Evolutionary conservation across 2,113 vertebrate genomes (phyloP).

Genomic region (Centropus unirufus): DNA sequence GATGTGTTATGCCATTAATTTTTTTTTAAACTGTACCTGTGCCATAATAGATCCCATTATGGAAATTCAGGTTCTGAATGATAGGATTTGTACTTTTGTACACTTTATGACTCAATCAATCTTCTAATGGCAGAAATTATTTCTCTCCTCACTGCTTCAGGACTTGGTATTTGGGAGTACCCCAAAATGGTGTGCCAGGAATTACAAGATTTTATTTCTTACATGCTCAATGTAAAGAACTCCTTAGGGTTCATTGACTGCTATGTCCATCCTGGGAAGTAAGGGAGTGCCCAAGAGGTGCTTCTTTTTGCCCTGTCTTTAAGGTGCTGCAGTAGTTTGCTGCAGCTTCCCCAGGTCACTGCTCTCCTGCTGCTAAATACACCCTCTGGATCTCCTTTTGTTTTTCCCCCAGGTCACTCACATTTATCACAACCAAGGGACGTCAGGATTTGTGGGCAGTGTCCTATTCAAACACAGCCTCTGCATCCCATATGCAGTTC

Average conservation of each 20-base stretch:
- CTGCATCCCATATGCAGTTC: background rate
- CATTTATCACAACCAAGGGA: background rate
- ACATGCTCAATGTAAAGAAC: background rate
- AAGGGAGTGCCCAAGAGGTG: background rate
- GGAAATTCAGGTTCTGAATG: background rate
- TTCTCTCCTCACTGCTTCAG: background rate
- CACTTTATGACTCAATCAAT: background rate
- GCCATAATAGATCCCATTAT: background rate
- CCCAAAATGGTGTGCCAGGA: background rate
- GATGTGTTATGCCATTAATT: background rate
- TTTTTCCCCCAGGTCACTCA: background rate
- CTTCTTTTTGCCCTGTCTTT: background rate
- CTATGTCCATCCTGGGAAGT: background rate
- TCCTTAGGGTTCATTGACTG: background rate
- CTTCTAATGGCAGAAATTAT: background rate
- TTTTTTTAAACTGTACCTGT: background rate
- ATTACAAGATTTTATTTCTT: background rate
- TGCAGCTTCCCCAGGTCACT: background rate
- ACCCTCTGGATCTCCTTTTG: background rate
- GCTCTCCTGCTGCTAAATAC: background rate
- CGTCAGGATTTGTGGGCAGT: fast-evolving
- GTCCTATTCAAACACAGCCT: background rate
- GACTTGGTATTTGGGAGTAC: background rate
- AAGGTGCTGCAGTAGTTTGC: background rate
- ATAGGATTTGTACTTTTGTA: background rate